Evolutionary conservation across 2,113 vertebrate species (phyloP), one percentile per base, ranked within the genome.

Genomic region (Hiodon alosoides): DNA sequence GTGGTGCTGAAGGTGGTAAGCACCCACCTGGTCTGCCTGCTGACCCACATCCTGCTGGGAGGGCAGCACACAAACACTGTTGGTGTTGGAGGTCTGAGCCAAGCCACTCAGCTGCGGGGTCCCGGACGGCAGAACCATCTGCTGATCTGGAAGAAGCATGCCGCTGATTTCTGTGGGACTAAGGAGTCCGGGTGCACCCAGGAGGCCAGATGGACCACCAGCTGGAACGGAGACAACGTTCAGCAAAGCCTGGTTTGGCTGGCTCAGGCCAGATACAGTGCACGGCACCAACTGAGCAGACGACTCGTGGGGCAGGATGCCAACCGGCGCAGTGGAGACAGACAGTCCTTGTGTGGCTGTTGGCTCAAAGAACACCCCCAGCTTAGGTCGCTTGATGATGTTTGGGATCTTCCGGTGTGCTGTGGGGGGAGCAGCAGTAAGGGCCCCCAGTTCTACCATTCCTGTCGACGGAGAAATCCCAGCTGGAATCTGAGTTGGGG

Each of bases 351-450:
- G 97, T 0, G 97, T 87, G 69, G 97, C 87, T 65, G 94, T 84
- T 0, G 94, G 95, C 82, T 98, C 95, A 76, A 98, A 92, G 80
- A 97, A 98, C 46, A 98, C 91, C 10, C 94, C 93, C 0, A 95
- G 86, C 86, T 98, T 98, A 52, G 95, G 92, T 31, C 95, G 90
- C 85, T 98, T 98, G 83, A 99, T 97, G 74, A 99, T 98, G 83
- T 97, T 98, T 55, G 97, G 96, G 62, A 98, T 90, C 2, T 95
- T 97, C 76, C 97, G 92, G 8, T 98, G 96, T 72, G 95, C 87
- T 0, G 94, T 79, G 55, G 95, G 86, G 0, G 92, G 74, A 7
- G 92, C 81, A 74, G 89, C 90, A 0, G 89, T 79, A 48, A 95
- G 88, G 52, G 91, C 80, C 66, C 94, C 94, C 75, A 99, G 83